A percentile compares a stretch with the other conserved stretches of the same genome.
Conservation (phyloP, 1,140 invertebrate species). For the Zaprionus capensis region DNA sequence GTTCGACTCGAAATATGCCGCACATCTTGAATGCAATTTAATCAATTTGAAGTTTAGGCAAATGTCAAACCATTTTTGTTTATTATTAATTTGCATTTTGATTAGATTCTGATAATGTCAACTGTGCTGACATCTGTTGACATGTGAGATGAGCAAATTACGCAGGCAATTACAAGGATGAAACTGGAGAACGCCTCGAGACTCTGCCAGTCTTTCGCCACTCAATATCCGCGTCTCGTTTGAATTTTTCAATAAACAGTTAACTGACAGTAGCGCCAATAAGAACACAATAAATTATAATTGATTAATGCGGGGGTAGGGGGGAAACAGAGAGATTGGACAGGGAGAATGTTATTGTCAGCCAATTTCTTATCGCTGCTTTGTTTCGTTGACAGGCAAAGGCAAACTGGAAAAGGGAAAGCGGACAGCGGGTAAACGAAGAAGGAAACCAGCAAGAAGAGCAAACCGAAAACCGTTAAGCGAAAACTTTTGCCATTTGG, state of each 20-base stretch:
- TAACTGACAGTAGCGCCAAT: conserved; percentile 37
- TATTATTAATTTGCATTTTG: conserved; percentile 83
- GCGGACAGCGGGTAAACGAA: not conserved
- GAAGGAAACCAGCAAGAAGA: not conserved
- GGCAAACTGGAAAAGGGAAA: conserved; percentile 11
- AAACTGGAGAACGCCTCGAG: conserved; percentile 28
- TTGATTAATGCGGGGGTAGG: conserved; percentile 64
- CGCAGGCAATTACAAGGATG: conserved; percentile 41
- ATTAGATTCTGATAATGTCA: conserved; percentile 72
- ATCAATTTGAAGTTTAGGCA: conserved; percentile 67
- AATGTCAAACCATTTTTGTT: conserved; percentile 75
- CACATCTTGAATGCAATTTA: conserved; percentile 50
- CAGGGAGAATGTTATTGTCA: not conserved
- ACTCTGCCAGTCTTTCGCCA: conserved; percentile 14
- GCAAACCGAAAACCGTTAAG: conserved; percentile 13
- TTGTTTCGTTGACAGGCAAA: conserved; percentile 52
- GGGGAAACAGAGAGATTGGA: not conserved
- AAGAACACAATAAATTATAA: conserved; percentile 73
- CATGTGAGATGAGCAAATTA: conserved; percentile 67
- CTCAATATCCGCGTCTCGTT: conserved; percentile 38
- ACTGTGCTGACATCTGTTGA: conserved; percentile 60
- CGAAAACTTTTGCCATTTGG: conserved; percentile 67
- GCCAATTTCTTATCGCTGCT: conserved; percentile 26
- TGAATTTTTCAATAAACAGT: conserved; percentile 67
- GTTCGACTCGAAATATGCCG: conserved; percentile 17